Percentiles rank a stretch among this genome's conserved stretches.
phyloP scores from a whole-genome alignment of 2,797 vertebrate species.

The Poecilia wingei region DNA sequence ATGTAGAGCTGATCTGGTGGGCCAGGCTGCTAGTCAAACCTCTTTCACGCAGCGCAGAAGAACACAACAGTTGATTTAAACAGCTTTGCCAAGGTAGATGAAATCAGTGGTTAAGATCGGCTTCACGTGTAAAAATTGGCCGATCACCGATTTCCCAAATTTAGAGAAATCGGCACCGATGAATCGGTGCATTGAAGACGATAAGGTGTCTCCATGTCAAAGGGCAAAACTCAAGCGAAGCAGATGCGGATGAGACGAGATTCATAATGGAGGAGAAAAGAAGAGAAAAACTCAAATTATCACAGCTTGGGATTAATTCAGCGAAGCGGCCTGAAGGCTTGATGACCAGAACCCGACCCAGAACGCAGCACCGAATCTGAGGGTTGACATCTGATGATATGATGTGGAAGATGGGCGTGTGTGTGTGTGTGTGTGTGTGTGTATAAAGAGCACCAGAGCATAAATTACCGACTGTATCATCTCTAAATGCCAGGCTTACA shows the following conservation, averaged over 20 bases:
- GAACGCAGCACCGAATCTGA: slow-evolving; percentile 20
- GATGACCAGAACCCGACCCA: slow-evolving; percentile 60
- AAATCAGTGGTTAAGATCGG: too few relatives aligned
- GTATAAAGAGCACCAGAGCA: slow-evolving; percentile 17
- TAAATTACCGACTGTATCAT: slow-evolving; percentile 44
- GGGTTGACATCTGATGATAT: slow-evolving; percentile 34
- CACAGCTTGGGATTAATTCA: slow-evolving; percentile 47
- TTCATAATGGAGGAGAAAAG: neutral
- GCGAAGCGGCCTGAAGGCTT: slow-evolving; percentile 25
- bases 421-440: slow-evolving; percentile 3
- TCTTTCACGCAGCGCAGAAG: too few relatives aligned
- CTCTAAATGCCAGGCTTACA: slow-evolving; percentile 19
- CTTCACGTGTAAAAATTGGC: too few relatives aligned
- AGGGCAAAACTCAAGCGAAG: neutral
- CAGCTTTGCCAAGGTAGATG: too few relatives aligned
- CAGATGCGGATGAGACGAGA: neutral
- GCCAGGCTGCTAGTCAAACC: too few relatives aligned
- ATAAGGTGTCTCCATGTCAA: neutral
- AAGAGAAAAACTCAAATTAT: slow-evolving; percentile 33
- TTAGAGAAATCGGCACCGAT: too few relatives aligned
- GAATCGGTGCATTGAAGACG: neutral
- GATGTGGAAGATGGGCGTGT: slow-evolving; percentile 8
- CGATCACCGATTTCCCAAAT: too few relatives aligned
- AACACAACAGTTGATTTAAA: too few relatives aligned
- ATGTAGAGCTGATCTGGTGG: too few relatives aligned